phyloP scores from a whole-genome alignment of 2,888 invertebrate species.

The Linnaemya tessellans region DNA sequence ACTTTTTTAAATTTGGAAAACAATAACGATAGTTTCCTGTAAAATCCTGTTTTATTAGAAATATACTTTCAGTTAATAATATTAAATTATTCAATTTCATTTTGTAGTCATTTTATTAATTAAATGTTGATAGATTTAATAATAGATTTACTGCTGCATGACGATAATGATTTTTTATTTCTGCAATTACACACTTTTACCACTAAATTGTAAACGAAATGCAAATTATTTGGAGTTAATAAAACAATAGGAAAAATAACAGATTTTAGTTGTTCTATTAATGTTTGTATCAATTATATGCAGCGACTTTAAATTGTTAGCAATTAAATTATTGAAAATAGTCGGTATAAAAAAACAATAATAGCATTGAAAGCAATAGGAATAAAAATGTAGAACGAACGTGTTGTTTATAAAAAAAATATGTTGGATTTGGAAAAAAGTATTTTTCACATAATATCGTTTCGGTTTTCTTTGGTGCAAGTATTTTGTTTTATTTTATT shows the following conservation, averaged over 20 bases:
- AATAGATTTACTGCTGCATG: background rate
- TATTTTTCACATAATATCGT: background rate
- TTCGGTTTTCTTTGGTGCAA: too few relatives aligned
- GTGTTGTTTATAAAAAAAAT: background rate
- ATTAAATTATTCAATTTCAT: too few relatives aligned
- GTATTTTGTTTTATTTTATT: too few relatives aligned
- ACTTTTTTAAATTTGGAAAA: too few relatives aligned
- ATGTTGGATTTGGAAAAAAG: background rate
- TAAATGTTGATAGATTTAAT: background rate
- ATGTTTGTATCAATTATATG: conserved; percentile 37
- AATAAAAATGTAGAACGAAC: background rate
- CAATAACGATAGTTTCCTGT: too few relatives aligned
- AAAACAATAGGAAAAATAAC: too few relatives aligned
- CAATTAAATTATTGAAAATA: conserved; percentile 60
- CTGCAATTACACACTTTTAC: background rate
- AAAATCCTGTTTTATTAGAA: too few relatives aligned
- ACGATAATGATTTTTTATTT: background rate
- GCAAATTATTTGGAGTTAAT: too few relatives aligned
- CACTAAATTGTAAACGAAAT: background rate
- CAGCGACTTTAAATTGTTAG: conserved; percentile 56
- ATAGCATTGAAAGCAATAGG: conserved; percentile 40
- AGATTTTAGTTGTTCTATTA: background rate
- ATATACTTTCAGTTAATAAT: too few relatives aligned
- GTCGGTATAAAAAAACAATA: conserved; percentile 41
- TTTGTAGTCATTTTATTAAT: too few relatives aligned